Conservation (phyloP, 1,140 invertebrate genomes). For the Macrosteles quadrilineatus region DNA sequence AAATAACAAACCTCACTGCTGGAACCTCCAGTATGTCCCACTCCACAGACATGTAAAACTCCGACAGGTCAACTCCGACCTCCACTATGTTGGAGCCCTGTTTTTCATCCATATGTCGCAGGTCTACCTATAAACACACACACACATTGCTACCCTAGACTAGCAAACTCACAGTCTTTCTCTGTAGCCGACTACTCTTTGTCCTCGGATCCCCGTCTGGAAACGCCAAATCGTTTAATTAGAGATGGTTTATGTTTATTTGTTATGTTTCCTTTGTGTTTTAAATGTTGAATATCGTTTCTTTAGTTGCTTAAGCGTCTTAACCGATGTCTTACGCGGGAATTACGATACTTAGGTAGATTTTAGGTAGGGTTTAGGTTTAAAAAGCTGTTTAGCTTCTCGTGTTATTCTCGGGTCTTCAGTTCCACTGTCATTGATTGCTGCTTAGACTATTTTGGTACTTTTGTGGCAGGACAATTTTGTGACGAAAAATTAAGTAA, state of each 20-base stretch:
- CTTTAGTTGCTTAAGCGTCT: not conserved
- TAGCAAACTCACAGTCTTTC: too few relatives aligned
- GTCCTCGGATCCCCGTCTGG: not conserved
- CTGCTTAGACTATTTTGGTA: too few relatives aligned
- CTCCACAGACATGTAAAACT: constrained; percentile 97
- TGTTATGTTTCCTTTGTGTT: constrained; percentile 15
- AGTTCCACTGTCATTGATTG: too few relatives aligned
- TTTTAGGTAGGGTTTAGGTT: too few relatives aligned
- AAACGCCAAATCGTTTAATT: not conserved
- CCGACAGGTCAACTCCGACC: constrained; percentile 90
- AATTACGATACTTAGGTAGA: too few relatives aligned
- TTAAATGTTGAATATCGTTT: constrained; percentile 11
- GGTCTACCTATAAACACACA: constrained; percentile 68
- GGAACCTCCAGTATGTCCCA: constrained; percentile 99
- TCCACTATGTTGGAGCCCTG: constrained; percentile 83
- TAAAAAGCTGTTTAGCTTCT: too few relatives aligned
- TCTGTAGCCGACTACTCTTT: not conserved
- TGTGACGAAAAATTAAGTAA: too few relatives aligned
- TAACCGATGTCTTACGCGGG: not conserved
- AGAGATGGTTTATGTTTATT: not conserved
- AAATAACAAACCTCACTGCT: constrained; percentile 71
- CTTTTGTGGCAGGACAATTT: too few relatives aligned
- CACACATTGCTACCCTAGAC: not conserved
- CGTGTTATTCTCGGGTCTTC: too few relatives aligned
- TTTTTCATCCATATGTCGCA: constrained; percentile 89